Percentiles rank a stretch among this genome's conserved stretches.
Conservation (phyloP, 2,888 invertebrate species). For the Hypomecis atomaria region DNA sequence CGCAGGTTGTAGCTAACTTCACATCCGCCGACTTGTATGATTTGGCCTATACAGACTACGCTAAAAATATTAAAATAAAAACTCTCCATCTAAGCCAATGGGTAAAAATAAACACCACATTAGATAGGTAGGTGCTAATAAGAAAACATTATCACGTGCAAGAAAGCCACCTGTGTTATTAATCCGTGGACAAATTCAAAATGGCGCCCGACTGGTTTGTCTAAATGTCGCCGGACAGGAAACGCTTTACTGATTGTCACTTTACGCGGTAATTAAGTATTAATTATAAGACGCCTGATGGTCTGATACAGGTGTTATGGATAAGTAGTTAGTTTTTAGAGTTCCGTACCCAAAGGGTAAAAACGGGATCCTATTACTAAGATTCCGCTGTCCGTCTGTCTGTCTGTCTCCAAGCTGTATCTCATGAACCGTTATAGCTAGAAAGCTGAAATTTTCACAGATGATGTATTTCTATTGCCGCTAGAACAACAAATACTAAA, state of each 20-base stretch:
- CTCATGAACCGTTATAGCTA: no score
- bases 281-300: slow-evolving; percentile 24
- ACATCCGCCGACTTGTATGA: no score
- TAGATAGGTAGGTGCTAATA: slow-evolving; percentile 4
- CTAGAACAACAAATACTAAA: no score
- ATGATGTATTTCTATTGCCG: no score
- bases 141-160: slow-evolving; percentile 19
- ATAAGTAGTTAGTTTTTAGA: not conserved
- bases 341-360: no score
- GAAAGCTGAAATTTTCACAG: no score
- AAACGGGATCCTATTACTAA: no score
- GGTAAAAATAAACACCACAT: not conserved
- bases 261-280: slow-evolving; percentile 17
- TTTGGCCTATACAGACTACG: no score
- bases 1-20: no score
- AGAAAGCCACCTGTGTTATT: slow-evolving; percentile 27
- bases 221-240: slow-evolving; percentile 31
- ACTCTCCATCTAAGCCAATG: not conserved
- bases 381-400: no score
- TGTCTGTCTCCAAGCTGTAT: no score
- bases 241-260: slow-evolving; percentile 17
- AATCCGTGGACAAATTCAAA: slow-evolving; percentile 23
- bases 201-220: slow-evolving; percentile 30
- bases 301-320: slow-evolving; percentile 11
- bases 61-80: not conserved